phyloP scores from a whole-genome alignment of 2,113 vertebrate species.

The Vicugna pacos region DNA sequence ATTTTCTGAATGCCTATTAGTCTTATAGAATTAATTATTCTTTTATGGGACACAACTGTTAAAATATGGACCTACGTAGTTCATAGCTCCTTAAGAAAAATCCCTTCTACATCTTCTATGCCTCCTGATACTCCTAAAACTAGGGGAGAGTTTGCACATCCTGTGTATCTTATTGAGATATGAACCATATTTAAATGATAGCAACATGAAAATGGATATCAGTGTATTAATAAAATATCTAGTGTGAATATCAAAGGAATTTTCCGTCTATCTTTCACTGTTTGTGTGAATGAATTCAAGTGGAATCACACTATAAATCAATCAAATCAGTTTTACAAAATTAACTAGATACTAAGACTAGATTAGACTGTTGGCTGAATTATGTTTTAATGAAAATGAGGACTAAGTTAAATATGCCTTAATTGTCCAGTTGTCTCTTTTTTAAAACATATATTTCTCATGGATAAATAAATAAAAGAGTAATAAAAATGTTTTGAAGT shows the following conservation, averaged over 20 bases:
- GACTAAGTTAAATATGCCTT: background rate
- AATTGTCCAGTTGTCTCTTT: background rate
- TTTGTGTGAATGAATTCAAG: background rate
- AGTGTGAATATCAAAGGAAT: background rate
- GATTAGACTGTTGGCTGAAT: background rate
- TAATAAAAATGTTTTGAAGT: slow-evolving; percentile 31
- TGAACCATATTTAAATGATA: slow-evolving; percentile 1
- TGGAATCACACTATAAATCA: background rate
- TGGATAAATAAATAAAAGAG: background rate
- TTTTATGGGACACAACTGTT: background rate
- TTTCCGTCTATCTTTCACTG: background rate
- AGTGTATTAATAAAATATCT: background rate
- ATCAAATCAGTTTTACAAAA: background rate
- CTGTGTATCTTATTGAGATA: background rate
- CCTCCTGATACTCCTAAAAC: background rate
- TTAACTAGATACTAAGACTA: background rate
- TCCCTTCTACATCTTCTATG: background rate
- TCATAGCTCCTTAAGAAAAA: background rate
- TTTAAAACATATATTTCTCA: background rate
- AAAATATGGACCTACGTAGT: background rate
- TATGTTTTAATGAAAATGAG: background rate
- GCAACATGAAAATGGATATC: background rate
- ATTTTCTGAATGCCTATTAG: background rate
- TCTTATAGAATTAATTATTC: background rate
- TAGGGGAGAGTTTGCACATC: background rate